Base-by-base conservation (phyloP, 2,797 vertebrate species). In the Rhinichthys osculus region DNA sequence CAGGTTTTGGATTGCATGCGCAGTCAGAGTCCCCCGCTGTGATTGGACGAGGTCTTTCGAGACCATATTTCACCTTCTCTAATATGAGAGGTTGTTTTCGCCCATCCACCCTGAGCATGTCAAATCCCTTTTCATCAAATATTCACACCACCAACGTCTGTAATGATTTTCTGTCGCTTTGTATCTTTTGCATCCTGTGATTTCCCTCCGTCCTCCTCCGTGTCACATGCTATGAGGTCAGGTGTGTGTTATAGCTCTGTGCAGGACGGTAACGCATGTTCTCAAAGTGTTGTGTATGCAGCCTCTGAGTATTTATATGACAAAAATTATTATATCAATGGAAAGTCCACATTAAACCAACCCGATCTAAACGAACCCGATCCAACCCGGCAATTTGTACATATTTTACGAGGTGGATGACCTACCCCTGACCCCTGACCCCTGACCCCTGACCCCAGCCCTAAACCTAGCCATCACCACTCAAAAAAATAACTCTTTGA, bases 91-190 rank as follows among this genome's bases (percentile, higher is more conserved):
- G 47, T 80, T 87, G 87, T 64, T 87, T 78, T 67, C 81, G 79
- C 38, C 50, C 74, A 79, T 88, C 69, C 95, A 95, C 93, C 94
- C 95, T 94, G 93, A 93, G 94, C 91, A 92, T 93, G 95, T 93
- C 94, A 95, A 96, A 96, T 95, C 95, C 95, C 94, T 94, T 93
- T 94, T 95, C 95, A 96, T 96, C 95, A 96, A 96, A 95, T 95
- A 96, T 96, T 96, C 95, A 96, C 95, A 96, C 94, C 94, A 93
- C 93, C 94, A 90, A 92, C 93, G 93, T 95, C 95, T 92, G 89
- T 94, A 96, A 95, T 95, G 96, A 96, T 96, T 96, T 96, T 94
- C 95, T 96, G 95, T 96, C 95, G 94, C 93, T 94, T 94, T 93
- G 94, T 90, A 95, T 96, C 95, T 96, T 72, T 95, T 95, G 95